Percentiles rank a stretch among this genome's conserved stretches.
Evolutionary conservation across 2,113 vertebrate genomes (phyloP).

Genomic region (Nothobranchius kuhntae): DNA sequence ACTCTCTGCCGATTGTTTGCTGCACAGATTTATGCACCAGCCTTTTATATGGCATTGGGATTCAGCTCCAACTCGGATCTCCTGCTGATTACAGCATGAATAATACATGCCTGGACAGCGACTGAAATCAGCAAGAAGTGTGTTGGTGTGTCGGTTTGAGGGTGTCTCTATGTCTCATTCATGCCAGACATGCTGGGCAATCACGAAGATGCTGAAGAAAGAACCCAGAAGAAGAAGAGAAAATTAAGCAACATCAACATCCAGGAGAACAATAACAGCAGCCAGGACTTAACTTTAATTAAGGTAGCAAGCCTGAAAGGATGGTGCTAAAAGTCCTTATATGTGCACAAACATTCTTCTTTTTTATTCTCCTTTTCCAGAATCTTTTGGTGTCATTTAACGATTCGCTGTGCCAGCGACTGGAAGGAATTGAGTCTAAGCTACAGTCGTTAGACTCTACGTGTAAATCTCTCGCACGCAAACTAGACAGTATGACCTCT

Average conservation of each 20-base stretch:
- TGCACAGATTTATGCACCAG: neutral
- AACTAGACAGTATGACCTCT: constrained; percentile 89
- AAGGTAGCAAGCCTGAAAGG: constrained; percentile 80
- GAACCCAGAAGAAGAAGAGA: constrained; percentile 87
- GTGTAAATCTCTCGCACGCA: constrained; percentile 91
- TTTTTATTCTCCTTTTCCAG: constrained; percentile 65
- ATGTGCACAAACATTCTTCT: too few species aligned
- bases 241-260: constrained; percentile 87
- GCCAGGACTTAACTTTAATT: constrained; percentile 89
- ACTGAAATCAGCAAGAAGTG: neutral
- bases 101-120: neutral
- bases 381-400: constrained; percentile 91
- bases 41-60: neutral
- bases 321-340: too few species aligned
- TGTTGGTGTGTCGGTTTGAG: neutral
- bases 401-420: constrained; percentile 89
- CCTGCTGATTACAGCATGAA: neutral
- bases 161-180: constrained; percentile 28
- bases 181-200: constrained; percentile 88
- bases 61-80: neutral
- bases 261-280: constrained; percentile 88
- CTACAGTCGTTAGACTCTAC: constrained; percentile 91
- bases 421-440: constrained; percentile 95
- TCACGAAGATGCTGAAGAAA: constrained; percentile 88
- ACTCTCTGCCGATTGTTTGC: neutral